Evolutionary conservation across 2,797 vertebrate species (phyloP).

Genomic region (Lagodon rhomboides): DNA sequence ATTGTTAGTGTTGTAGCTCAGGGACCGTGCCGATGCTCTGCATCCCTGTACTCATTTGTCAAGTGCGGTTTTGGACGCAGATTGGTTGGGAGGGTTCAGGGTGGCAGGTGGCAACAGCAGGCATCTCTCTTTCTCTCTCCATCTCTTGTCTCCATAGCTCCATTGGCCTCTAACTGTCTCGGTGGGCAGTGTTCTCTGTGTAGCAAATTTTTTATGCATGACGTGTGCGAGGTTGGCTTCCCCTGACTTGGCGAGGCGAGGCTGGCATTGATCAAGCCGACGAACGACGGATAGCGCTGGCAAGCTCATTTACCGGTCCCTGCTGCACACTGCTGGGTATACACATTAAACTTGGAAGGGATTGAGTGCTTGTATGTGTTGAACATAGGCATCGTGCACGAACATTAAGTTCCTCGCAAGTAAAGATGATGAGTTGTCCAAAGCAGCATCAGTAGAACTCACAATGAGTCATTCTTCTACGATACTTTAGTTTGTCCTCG

Average conservation of each 20-base stretch:
- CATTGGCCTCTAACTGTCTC: slow-evolving; percentile 35
- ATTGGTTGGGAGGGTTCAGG: slow-evolving; percentile 54
- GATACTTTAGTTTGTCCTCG: neutral
- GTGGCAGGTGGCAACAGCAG: slow-evolving; percentile 67
- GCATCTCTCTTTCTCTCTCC: slow-evolving; percentile 29
- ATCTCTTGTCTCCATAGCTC: slow-evolving; percentile 43
- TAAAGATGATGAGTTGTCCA: neutral
- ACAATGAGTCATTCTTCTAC: neutral
- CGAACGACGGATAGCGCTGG: slow-evolving; percentile 11
- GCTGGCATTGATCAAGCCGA: slow-evolving; percentile 49
- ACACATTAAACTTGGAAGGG: neutral
- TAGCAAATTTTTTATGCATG: slow-evolving; percentile 51
- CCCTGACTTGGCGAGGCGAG: slow-evolving; percentile 30
- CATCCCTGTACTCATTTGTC: slow-evolving; percentile 76
- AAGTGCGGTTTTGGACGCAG: slow-evolving; percentile 67
- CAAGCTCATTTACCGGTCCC: neutral
- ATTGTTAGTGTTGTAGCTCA: slow-evolving; percentile 69
- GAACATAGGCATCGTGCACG: neutral
- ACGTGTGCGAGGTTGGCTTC: slow-evolving; percentile 32
- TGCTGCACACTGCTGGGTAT: slow-evolving; percentile 32
- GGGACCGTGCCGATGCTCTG: slow-evolving; percentile 59
- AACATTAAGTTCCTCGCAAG: neutral
- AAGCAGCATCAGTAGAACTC: neutral
- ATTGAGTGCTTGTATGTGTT: neutral
- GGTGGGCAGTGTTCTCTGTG: slow-evolving; percentile 33